These are phyloP conservation scores for Platichthys stellatus DNA, from an alignment of 2,113 vertebrate genomes.

Conservation along the genomic window DNA sequence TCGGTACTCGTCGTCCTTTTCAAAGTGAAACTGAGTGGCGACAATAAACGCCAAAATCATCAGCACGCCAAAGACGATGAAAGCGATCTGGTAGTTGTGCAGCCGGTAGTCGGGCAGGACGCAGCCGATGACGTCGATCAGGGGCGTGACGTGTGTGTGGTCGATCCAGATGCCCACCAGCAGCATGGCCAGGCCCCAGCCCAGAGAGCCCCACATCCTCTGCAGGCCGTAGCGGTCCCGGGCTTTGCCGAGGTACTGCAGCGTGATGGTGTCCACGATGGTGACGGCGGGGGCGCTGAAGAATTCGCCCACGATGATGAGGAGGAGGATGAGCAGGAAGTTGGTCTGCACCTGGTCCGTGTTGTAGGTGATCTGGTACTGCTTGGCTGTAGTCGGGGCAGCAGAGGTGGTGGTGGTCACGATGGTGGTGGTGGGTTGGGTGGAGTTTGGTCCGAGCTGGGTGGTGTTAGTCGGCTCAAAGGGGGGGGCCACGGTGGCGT, in stretches of 20 bases:
- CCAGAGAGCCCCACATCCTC: conserved; percentile 98
- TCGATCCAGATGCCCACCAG: conserved; percentile 96
- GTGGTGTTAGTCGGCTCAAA: not conserved
- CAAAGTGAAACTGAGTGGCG: conserved; percentile 94
- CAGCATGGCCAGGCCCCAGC: conserved; percentile 97
- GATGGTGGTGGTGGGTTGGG: conserved; percentile 32
- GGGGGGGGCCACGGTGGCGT: not conserved
- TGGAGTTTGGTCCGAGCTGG: not conserved
- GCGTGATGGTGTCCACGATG: conserved; percentile 95
- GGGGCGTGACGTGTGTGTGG: conserved; percentile 84
- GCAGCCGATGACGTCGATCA: conserved; percentile 85
- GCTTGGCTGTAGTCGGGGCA: conserved; percentile 57
- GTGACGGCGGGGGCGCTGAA: conserved; percentile 97
- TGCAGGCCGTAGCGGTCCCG: conserved; percentile 95
- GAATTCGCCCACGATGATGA: conserved; percentile 96
- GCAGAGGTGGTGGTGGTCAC: conserved; percentile 39
- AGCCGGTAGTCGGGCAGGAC: conserved; percentile 82
- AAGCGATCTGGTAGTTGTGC: conserved; percentile 93
- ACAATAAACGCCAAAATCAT: conserved; percentile 92
- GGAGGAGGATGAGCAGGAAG: conserved; percentile 93
- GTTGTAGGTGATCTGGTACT: conserved; percentile 72
- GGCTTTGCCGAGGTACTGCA: conserved; percentile 94
- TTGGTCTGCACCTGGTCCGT: conserved; percentile 90
- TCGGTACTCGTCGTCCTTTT: conserved; percentile 76
- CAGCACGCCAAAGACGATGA: conserved; percentile 94